Evolutionary conservation across 2,888 invertebrate genomes (phyloP), one percentile per base, ranked within the genome.

Genomic region (Desoria tigrina): DNA sequence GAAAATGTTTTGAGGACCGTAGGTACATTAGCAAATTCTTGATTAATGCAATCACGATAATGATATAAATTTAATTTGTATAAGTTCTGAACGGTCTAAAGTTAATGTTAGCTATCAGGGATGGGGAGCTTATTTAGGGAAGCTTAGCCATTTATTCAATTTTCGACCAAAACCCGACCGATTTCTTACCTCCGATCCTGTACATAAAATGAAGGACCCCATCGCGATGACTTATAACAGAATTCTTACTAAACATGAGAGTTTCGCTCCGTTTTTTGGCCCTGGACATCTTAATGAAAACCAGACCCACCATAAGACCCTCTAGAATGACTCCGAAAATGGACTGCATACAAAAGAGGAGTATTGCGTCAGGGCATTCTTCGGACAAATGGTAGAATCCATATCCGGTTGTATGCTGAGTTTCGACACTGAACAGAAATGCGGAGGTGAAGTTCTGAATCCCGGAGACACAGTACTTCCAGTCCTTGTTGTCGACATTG

Each of bases 241-340:
- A 90, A 78, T 91, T 86, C 77, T 23, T 88, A 61, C 94, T 94
- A 80, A 96, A 97, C 63, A 97, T 84, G 60, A 98, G 84, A 0
- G 97, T 97, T 81, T 94, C 92, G 0, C 94, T 92, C 63, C 97
- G 85, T 71, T 92, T 90, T 81, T 95, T 95, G 0, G 97, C 95
- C 45, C 97, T 84, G 0, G 95, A 94, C 83, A 98, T 87, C 81
- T 98, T 98, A 0, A 96, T 94, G 79, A 98, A 97, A 0, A 75
- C 77, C 0, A 75, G 49, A 50, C 84, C 84, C 18, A 84, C 72
- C 65, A 72, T 61, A 4, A 67, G 27, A 1, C 72, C 86, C 78
- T 92, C 76, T 1, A 76, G 50, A 50, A 76, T 71, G 2, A 70
- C 68, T 2, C 74, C 74, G 24, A 57, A 37, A 3, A 57, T 57